Conservation (phyloP, 1,140 invertebrate species). For the Eupeodes corollae region DNA sequence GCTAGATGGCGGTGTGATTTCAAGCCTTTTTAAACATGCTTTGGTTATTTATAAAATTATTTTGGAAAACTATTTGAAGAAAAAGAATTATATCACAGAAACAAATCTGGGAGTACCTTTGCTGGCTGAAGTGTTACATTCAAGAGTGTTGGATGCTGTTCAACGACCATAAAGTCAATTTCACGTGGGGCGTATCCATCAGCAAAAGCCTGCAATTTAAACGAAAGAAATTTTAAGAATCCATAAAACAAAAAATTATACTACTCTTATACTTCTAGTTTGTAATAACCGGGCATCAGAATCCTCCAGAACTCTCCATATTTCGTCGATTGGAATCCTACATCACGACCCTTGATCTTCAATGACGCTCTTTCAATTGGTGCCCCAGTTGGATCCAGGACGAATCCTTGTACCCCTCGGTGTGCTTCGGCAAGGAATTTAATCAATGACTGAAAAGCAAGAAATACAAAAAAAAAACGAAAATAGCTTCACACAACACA, state of each 20-base stretch:
- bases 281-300: conserved; percentile 70
- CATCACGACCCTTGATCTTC: conserved; percentile 74
- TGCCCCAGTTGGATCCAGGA: conserved; percentile 68
- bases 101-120: conserved; percentile 49
- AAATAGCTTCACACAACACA: neutral
- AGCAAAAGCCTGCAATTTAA: conserved; percentile 55
- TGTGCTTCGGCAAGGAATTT: conserved; percentile 82
- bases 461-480: conserved; percentile 32
- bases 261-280: conserved; percentile 55
- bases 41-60: neutral
- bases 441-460: conserved; percentile 59
- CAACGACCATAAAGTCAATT: conserved; percentile 75
- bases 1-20: neutral
- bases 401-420: conserved; percentile 70
- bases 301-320: conserved; percentile 92
- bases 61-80: neutral
- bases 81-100: neutral
- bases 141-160: conserved; percentile 69
- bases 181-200: conserved; percentile 72
- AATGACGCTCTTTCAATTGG: conserved; percentile 73
- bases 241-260: neutral
- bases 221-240: neutral
- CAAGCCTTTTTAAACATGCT: neutral
- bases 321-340: conserved; percentile 78
- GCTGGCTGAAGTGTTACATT: conserved; percentile 70